Base-by-base conservation (phyloP, 92 coral and sea anemone genomes). In the Epizoanthus stellaris region DNA sequence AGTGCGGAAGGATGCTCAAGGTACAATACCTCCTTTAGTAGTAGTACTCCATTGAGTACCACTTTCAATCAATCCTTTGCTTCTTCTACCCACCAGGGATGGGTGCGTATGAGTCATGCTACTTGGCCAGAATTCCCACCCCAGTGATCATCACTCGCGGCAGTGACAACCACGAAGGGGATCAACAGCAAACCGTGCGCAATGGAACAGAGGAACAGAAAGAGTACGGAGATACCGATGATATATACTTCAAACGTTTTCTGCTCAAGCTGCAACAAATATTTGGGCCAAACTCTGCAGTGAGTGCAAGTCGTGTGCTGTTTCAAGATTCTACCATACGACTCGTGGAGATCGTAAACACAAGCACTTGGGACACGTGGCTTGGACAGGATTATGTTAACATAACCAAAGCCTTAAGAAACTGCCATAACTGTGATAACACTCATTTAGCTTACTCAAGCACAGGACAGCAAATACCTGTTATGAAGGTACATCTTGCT, bases 61-160 rank as follows among this genome's bases (percentile, higher is more conserved):
- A 49, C 54, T 5, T 45, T 45, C 49, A 5, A 45, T 45, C 11
- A 49, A 7, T 49, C 11, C 54, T 49, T 49, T 49, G 8, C 54
- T 49, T 49, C 54, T 62, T 62, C 19, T 23, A 34, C 61, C 60
- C 13, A 63, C 60, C 21, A 79, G 83, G 83, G 38, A 79, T 79
- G 72, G 70, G 72, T 42, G 72, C 83, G 7, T 79, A 62, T 63
- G 83, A 79, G 42, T 20, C 83, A 19, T 79, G 71, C 25, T 39
- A 63, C 72, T 62, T 79, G 58, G 83, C 83, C 15, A 79, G 43
- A 43, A 63, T 79, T 6, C 83, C 83, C 58, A 79, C 83, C 30
- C 72, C 83, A 43, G 83, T 79, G 13, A 23, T 79, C 45, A 63
- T 79, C 19, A 39, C 72, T 79, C 83, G 83, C 23, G 70, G 42